phyloP scores from a whole-genome alignment of 2,797 vertebrate species.

The Smutsia gigantea region DNA sequence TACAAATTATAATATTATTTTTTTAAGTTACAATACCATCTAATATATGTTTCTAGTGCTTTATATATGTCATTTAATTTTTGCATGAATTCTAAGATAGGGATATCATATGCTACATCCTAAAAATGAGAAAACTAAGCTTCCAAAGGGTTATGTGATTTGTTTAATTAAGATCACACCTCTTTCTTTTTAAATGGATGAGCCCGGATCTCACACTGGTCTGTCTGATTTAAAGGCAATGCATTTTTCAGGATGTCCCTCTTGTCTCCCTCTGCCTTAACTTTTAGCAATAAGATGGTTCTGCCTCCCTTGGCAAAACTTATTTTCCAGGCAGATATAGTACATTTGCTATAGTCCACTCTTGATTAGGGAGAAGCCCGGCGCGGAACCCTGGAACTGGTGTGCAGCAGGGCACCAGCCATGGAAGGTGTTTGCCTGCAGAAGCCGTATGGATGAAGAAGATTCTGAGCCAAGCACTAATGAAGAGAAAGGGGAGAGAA shows the following conservation, averaged over 20 bases:
- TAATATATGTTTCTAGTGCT: neutral
- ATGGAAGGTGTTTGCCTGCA: slow-evolving; percentile 40
- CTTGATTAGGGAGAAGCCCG: slow-evolving; percentile 1
- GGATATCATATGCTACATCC: neutral
- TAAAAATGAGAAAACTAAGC: slow-evolving; percentile 35
- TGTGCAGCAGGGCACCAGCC: slow-evolving; percentile 29
- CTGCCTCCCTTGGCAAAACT: neutral
- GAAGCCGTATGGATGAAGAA: slow-evolving; percentile 54
- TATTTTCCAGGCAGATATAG: neutral
- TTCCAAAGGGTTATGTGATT: slow-evolving; percentile 9
- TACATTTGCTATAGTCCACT: neutral
- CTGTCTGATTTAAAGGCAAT: neutral
- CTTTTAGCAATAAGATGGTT: neutral
- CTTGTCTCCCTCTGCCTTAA: neutral
- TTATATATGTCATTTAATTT: neutral
- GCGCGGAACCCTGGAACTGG: slow-evolving; percentile 43
- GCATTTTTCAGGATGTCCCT: neutral
- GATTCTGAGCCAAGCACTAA: slow-evolving; percentile 59
- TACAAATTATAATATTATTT: no score
- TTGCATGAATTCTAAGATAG: slow-evolving; percentile 6
- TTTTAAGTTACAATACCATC: neutral
- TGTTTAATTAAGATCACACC: slow-evolving; percentile 32
- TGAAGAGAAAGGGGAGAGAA: slow-evolving; percentile 14
- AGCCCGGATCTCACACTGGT: neutral
- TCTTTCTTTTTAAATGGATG: neutral